A percentile compares a stretch with the other conserved stretches of the same genome.
Conservation (phyloP, 2,113 vertebrate species). For the Cairina moschata region DNA sequence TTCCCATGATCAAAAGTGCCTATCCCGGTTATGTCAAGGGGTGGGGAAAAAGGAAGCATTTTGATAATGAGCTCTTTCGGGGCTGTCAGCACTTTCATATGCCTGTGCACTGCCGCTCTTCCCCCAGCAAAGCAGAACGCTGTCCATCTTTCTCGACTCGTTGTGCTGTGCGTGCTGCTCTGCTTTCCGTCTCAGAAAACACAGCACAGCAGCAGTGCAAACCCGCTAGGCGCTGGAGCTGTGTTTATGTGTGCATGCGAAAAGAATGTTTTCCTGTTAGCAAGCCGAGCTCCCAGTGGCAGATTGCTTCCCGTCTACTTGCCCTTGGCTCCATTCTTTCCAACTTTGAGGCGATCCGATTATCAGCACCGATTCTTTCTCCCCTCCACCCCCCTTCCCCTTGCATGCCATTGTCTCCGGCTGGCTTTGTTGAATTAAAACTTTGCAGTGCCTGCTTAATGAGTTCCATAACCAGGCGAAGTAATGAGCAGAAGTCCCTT, state of each 20-base stretch:
- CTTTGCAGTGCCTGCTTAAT: constrained; percentile 75
- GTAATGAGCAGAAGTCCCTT: constrained; percentile 68
- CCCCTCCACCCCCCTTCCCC: background rate
- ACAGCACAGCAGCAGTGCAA: background rate
- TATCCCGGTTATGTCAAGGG: background rate
- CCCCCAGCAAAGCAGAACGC: background rate
- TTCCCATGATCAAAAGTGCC: constrained; percentile 25
- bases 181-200: background rate
- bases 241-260: constrained; percentile 37
- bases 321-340: constrained; percentile 55
- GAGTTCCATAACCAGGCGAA: constrained; percentile 75
- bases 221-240: constrained; percentile 14
- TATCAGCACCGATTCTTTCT: constrained; percentile 62
- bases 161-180: fast-evolving
- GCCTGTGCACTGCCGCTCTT: background rate
- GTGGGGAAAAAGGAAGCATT: constrained; percentile 42
- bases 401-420: constrained; percentile 50
- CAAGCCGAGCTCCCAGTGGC: constrained; percentile 5
- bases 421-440: constrained; percentile 74
- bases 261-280: constrained; percentile 63
- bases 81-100: constrained; percentile 45
- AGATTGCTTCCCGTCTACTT: constrained; percentile 54
- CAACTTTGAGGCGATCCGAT: constrained; percentile 68
- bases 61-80: constrained; percentile 12
- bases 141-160: background rate